phyloP scores from a whole-genome alignment of 2,113 vertebrate species.

The Oncorhynchus tshawytscha region DNA sequence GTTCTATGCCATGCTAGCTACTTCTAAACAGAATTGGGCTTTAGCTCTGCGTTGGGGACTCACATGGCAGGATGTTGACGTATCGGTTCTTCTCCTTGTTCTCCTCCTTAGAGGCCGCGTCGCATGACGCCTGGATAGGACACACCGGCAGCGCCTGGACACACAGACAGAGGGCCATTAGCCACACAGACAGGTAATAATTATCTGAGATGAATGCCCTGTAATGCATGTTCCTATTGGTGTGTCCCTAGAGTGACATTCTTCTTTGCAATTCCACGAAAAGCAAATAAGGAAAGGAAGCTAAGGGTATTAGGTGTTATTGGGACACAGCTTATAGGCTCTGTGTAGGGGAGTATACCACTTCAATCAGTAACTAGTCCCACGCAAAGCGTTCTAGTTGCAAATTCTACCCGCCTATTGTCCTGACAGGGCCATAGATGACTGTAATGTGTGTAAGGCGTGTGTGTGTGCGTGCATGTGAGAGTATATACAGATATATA shows the following conservation, averaged over 20 bases:
- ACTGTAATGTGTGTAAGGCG: neutral
- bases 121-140: slow-evolving; percentile 94
- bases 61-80: slow-evolving; percentile 97
- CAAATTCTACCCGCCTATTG: too few species aligned
- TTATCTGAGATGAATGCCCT: neutral
- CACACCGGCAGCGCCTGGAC: slow-evolving; percentile 90
- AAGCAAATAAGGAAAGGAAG: too few species aligned
- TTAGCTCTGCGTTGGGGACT: slow-evolving; percentile 42
- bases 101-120: slow-evolving; percentile 97
- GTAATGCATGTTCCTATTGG: neutral
- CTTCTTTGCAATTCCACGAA: too few species aligned
- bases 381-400: too few species aligned
- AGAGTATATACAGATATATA: too few species aligned
- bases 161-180: neutral
- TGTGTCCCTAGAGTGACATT: too few species aligned
- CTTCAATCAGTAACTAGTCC: too few species aligned
- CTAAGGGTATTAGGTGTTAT: too few species aligned
- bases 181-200: neutral
- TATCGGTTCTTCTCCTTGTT: slow-evolving; percentile 99
- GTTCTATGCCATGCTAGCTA: too few species aligned
- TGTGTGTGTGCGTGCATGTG: neutral
- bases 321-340: neutral
- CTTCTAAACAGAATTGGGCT: too few species aligned
- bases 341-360: neutral
- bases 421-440: neutral